Conservation (phyloP, 2,797 vertebrate genomes). For the Emydoidea blandingii region DNA sequence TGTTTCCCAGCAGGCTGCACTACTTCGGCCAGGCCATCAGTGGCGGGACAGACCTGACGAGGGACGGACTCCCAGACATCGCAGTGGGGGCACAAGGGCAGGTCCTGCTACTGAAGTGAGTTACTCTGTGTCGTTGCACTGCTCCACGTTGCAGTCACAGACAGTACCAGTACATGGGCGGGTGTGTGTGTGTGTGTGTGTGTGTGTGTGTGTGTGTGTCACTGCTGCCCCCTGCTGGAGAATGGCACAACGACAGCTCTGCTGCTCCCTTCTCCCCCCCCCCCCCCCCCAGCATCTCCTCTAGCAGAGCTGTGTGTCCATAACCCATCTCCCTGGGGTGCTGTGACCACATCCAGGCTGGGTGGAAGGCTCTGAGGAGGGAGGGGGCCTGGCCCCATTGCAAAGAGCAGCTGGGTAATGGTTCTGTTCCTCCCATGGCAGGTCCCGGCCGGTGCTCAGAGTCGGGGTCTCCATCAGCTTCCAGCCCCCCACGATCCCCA, state of each 20-base stretch:
- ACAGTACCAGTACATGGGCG: fast-evolving
- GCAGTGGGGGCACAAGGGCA: conserved; percentile 83
- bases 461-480: not conserved
- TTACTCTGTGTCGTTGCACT: not conserved
- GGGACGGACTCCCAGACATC: conserved; percentile 83
- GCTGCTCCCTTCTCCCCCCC: not conserved
- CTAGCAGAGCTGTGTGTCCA: not conserved
- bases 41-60: conserved; percentile 82
- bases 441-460: not conserved
- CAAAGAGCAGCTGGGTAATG: fast-evolving
- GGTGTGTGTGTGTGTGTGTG: too few relatives aligned
- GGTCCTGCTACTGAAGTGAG: conserved; percentile 85
- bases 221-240: not conserved
- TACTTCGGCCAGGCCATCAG: conserved; percentile 86
- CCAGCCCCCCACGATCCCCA: conserved; percentile 65
- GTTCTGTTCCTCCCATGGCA: not conserved
- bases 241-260: not conserved
- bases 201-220: too few relatives aligned
- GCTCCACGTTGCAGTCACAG: not conserved
- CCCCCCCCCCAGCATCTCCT: not conserved
- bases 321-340: too few relatives aligned
- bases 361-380: not conserved
- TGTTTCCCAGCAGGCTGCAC: conserved; percentile 55
- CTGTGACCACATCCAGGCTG: not conserved
- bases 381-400: too few relatives aligned